These are phyloP conservation scores for Anolis sagrei DNA, from an alignment of 2,113 vertebrate genomes.

Conservation along the genomic window DNA sequence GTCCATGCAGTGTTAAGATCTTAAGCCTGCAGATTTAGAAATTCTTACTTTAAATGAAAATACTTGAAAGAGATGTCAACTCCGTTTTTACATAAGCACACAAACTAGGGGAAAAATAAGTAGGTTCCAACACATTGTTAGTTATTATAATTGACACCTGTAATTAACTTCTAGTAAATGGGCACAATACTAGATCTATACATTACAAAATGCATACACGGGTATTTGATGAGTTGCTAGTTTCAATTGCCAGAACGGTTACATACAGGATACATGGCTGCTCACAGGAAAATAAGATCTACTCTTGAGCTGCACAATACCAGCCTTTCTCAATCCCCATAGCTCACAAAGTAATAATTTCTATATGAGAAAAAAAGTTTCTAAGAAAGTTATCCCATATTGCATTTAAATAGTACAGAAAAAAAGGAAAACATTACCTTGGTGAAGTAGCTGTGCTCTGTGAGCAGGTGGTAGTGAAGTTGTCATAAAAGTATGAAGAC, in stretches of 20 bases:
- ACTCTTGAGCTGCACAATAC: neutral
- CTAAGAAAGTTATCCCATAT: neutral
- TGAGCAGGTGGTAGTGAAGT: slow-evolving; percentile 91
- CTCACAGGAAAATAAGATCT: neutral
- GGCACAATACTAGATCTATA: neutral
- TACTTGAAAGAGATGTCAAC: neutral
- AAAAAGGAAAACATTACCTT: slow-evolving; percentile 79
- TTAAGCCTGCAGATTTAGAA: neutral
- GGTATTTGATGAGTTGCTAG: neutral
- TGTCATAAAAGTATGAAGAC: slow-evolving; percentile 93
- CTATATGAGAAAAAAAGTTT: neutral
- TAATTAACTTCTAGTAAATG: neutral
- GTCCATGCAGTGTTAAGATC: too few species aligned
- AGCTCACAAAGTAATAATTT: neutral
- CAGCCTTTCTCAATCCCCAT: neutral
- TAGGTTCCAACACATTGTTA: neutral
- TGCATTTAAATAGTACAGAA: neutral
- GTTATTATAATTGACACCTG: neutral
- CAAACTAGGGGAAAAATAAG: neutral
- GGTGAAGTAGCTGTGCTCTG: slow-evolving; percentile 88
- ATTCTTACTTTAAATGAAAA: neutral
- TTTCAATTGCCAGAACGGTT: too few species aligned
- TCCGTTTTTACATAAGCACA: too few species aligned
- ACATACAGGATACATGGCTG: neutral
- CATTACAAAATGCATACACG: neutral